Percentiles rank a stretch among this genome's conserved stretches.
phyloP scores from a whole-genome alignment of 2,888 invertebrate species.

The Sinodicranocentrus sp. region DNA sequence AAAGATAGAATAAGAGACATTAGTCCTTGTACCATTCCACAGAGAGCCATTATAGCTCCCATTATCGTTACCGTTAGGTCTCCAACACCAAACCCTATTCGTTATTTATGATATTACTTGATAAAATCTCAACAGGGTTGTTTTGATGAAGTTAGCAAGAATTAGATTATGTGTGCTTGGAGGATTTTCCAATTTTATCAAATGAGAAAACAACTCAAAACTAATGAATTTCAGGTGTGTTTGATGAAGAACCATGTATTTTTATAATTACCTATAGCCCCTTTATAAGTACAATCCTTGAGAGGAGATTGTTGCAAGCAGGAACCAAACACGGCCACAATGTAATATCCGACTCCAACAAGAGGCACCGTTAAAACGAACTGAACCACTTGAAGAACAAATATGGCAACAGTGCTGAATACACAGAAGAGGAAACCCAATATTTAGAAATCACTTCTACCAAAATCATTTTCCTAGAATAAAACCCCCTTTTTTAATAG shows the following conservation, averaged over 20 bases:
- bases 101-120: slow-evolving; percentile 38
- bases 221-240: no score
- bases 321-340: slow-evolving; percentile 74
- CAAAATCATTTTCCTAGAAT: no score
- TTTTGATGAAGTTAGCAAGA: not conserved
- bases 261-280: slow-evolving; percentile 47
- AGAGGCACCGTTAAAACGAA: slow-evolving; percentile 73
- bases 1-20: slow-evolving; percentile 73
- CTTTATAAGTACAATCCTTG: slow-evolving; percentile 66
- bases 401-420: slow-evolving; percentile 74
- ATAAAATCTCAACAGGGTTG: slow-evolving; percentile 33
- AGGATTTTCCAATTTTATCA: slow-evolving; percentile 17
- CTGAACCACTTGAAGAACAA: slow-evolving; percentile 74
- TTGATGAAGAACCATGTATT: no score
- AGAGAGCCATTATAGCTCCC: slow-evolving; percentile 73
- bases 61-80: slow-evolving; percentile 70
- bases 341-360: slow-evolving; percentile 73
- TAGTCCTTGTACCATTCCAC: slow-evolving; percentile 73
- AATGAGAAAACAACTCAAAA: slow-evolving; percentile 21
- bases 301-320: slow-evolving; percentile 72
- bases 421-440: no score
- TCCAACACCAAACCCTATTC: slow-evolving; percentile 57
- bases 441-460: no score
- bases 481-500: no score
- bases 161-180: slow-evolving; percentile 12